phyloP scores from a whole-genome alignment of 1,140 invertebrate genomes.

The Brachionus calyciflorus region DNA sequence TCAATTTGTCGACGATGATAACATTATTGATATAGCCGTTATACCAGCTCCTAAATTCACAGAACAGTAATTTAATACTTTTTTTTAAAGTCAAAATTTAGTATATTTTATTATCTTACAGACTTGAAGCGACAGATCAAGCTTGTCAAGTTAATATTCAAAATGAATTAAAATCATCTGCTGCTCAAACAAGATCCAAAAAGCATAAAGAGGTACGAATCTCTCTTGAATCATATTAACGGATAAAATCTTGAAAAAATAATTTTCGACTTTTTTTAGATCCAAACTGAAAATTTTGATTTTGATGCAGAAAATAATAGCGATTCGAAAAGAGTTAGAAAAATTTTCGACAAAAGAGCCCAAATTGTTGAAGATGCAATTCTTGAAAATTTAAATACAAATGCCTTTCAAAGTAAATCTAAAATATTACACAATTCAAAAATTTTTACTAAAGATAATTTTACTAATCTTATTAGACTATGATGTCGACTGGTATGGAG shows the following conservation, averaged over 20 bases:
- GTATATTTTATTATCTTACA: background rate
- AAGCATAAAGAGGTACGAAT: conserved; percentile 46
- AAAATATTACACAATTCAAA: no score
- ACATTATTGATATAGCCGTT: background rate
- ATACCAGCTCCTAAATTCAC: background rate
- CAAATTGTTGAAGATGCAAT: conserved; percentile 25
- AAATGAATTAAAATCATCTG: background rate
- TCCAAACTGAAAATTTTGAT: conserved; percentile 25
- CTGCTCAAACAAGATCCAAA: conserved; percentile 42
- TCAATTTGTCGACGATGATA: conserved; percentile 28
- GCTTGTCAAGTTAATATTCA: conserved; percentile 41
- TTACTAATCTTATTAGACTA: conserved; percentile 4
- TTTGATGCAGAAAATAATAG: background rate
- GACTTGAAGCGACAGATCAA: background rate
- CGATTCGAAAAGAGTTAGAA: background rate
- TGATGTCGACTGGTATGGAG: conserved; percentile 41
- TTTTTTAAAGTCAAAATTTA: background rate
- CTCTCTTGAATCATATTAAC: no score
- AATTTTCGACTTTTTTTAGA: background rate
- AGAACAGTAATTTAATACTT: background rate
- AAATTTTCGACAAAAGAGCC: conserved; percentile 29
- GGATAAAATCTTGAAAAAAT: background rate
- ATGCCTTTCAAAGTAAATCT: conserved; percentile 32
- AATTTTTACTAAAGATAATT: background rate
- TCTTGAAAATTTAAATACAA: conserved; percentile 10